These are phyloP conservation scores for Mastomys natalensis DNA, from an alignment of 2,113 vertebrate genomes.

Conservation along the genomic window DNA sequence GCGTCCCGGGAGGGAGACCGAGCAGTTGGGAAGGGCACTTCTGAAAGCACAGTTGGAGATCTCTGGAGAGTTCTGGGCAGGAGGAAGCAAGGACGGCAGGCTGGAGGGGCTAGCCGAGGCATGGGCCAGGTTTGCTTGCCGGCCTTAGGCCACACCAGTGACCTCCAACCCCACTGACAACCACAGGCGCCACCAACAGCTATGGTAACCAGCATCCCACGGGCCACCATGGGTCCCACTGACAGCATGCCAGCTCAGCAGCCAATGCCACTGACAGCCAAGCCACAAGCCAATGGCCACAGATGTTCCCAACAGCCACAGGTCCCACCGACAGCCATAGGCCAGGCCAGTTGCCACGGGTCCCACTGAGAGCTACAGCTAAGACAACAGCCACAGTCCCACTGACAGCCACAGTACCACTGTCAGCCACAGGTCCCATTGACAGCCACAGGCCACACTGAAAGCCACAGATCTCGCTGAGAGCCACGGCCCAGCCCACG, in stretches of 20 bases:
- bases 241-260: not conserved
- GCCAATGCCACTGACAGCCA: not conserved
- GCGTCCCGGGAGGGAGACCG: conserved; percentile 72
- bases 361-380: not conserved
- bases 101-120: not conserved
- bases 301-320: not conserved
- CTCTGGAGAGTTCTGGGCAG: conserved; percentile 80
- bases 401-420: not conserved
- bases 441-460: not conserved
- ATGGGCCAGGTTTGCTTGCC: not conserved
- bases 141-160: not conserved
- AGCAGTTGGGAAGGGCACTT: conserved; percentile 87
- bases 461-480: not conserved
- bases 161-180: not conserved
- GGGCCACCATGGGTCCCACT: not conserved
- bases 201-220: not conserved
- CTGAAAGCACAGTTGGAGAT: conserved; percentile 90
- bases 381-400: not conserved
- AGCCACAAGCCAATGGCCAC: not conserved
- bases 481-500: conserved; percentile 39
- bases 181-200: conserved; percentile 6
- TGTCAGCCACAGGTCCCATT: not conserved
- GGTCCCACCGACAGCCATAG: not conserved
- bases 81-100: conserved; percentile 63
- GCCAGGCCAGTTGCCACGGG: not conserved